Percentiles rank a stretch among this genome's conserved stretches.
Conservation (phyloP, 2,113 vertebrate species). For the Australoheros scitulus region DNA sequence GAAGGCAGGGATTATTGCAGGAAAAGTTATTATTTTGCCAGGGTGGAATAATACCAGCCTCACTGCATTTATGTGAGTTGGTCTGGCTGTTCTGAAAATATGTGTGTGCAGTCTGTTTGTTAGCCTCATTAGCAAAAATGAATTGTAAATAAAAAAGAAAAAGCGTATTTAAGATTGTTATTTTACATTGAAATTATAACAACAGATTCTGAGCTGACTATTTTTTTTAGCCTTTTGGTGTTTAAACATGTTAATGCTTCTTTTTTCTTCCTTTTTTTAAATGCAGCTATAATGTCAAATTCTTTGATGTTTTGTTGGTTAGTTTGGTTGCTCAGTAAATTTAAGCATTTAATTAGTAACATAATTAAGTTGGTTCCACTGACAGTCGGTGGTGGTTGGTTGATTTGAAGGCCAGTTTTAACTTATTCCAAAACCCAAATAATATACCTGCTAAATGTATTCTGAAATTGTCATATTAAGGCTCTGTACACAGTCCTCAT, state of each 20-base stretch:
- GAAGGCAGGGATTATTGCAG: neutral
- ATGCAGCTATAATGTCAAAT: neutral
- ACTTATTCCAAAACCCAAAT: neutral
- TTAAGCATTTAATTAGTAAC: neutral
- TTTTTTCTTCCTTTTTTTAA: neutral
- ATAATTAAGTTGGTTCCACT: neutral
- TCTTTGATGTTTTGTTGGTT: neutral
- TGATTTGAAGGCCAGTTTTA: neutral
- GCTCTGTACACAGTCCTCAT: neutral
- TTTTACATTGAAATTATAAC: neutral
- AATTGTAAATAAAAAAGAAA: neutral
- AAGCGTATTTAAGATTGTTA: neutral
- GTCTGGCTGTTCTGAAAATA: neutral
- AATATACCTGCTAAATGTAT: neutral
- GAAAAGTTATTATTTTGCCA: neutral
- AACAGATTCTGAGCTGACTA: neutral
- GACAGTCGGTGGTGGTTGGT: neutral
- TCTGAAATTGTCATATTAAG: neutral
- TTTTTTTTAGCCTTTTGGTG: too few relatives aligned
- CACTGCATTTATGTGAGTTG: neutral
- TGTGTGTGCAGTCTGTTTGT: neutral
- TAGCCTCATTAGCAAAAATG: neutral
- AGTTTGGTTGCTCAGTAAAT: neutral
- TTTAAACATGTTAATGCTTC: neutral
- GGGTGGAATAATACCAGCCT: neutral